Percentiles rank a stretch among this genome's conserved stretches.
Evolutionary conservation across 2,797 vertebrate genomes (phyloP).

Genomic region (Cephalopachus bancanus): DNA sequence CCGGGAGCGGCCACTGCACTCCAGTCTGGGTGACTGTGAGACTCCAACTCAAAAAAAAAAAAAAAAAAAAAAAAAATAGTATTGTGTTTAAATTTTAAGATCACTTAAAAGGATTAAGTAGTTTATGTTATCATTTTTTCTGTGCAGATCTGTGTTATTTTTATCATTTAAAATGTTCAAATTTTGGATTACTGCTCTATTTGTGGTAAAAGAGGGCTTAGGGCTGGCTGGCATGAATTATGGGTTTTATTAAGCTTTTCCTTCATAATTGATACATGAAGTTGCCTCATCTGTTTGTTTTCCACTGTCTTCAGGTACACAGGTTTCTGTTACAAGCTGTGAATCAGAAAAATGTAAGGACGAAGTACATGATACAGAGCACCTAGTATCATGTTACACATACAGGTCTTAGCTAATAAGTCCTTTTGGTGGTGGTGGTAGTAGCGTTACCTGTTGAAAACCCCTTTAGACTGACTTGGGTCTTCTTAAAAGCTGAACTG

Average conservation of each 20-base stretch:
- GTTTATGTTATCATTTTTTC: slow-evolving; percentile 60
- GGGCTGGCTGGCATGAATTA: slow-evolving; percentile 78
- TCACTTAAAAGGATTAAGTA: slow-evolving; percentile 63
- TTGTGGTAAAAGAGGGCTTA: slow-evolving; percentile 74
- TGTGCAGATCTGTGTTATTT: slow-evolving; percentile 54
- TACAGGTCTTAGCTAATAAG: slow-evolving; percentile 80
- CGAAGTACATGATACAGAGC: slow-evolving; percentile 82
- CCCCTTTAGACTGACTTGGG: slow-evolving; percentile 53
- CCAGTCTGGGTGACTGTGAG: too few relatives aligned
- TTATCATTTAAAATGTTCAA: slow-evolving; percentile 64
- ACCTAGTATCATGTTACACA: slow-evolving; percentile 84
- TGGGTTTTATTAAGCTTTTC: slow-evolving; percentile 80
- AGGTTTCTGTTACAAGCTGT: slow-evolving; percentile 87
- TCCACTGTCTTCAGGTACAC: slow-evolving; percentile 86
- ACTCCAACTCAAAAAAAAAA: too few relatives aligned
- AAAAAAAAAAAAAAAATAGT: too few relatives aligned
- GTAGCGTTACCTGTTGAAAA: slow-evolving; percentile 75
- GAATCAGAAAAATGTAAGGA: slow-evolving; percentile 86
- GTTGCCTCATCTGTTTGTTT: slow-evolving; percentile 86
- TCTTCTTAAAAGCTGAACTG: slow-evolving; percentile 74
- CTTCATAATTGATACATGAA: slow-evolving; percentile 84
- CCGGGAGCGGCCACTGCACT: too few relatives aligned
- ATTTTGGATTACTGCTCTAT: slow-evolving; percentile 63
- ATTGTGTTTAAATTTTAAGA: slow-evolving; percentile 39
- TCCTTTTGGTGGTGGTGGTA: slow-evolving; percentile 82